phyloP scores from a whole-genome alignment of 2,888 invertebrate species.

The Pyrocoelia pectoralis region DNA sequence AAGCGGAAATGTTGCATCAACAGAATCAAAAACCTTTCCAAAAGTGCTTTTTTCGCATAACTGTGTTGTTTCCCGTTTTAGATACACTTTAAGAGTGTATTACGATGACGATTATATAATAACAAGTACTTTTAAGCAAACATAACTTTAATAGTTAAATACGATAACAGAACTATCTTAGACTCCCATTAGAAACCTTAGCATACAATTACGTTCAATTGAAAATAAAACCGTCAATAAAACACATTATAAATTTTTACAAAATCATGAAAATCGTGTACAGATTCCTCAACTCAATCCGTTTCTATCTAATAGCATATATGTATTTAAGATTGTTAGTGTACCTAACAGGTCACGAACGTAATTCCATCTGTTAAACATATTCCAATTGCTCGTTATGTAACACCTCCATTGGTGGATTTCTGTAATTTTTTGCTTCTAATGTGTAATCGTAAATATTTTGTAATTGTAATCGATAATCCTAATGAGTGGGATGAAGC shows the following conservation, averaged over 20 bases:
- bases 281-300: slow-evolving; percentile 19
- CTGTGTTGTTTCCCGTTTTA: too few relatives aligned
- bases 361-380: slow-evolving; percentile 33
- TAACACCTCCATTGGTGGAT: slow-evolving; percentile 20
- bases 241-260: slow-evolving; percentile 24
- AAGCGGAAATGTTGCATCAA: too few relatives aligned
- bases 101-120: too few relatives aligned
- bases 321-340: slow-evolving; percentile 25
- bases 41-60: too few relatives aligned
- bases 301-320: slow-evolving; percentile 25
- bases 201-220: slow-evolving; percentile 27
- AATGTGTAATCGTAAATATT: too few relatives aligned
- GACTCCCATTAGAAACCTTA: slow-evolving; percentile 23
- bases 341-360: slow-evolving; percentile 28
- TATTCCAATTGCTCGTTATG: slow-evolving; percentile 33
- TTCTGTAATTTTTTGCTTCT: neutral
- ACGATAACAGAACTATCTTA: neutral
- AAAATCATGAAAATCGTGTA: slow-evolving; percentile 24
- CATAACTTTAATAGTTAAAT: neutral
- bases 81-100: too few relatives aligned
- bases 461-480: too few relatives aligned
- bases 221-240: slow-evolving; percentile 25
- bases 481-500: too few relatives aligned
- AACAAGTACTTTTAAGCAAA: too few relatives aligned
- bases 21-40: too few relatives aligned